Evolutionary conservation across 2,113 vertebrate genomes (phyloP).

Genomic region (Paradisaea rubra): DNA sequence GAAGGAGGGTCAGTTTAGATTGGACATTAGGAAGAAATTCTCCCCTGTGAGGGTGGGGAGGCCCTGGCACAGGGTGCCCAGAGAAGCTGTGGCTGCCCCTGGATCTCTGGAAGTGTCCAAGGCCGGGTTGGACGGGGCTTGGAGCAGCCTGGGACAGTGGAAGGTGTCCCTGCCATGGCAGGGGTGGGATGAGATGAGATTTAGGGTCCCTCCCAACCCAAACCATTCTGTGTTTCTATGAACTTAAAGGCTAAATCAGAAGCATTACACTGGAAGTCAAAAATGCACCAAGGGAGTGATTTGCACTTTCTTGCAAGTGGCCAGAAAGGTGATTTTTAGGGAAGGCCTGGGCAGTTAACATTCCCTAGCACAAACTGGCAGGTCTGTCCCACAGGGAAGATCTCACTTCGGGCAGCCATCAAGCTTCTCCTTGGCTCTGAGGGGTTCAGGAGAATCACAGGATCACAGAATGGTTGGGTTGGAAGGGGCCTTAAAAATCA

Average conservation of each 20-base stretch:
- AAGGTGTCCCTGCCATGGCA: not conserved
- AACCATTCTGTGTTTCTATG: not conserved
- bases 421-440: not conserved
- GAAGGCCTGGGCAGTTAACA: not conserved
- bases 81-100: not conserved
- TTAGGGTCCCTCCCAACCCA: not conserved
- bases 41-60: rapidly evolving
- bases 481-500: not conserved
- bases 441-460: not conserved
- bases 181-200: rapidly evolving
- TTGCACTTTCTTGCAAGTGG: not conserved
- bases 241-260: not conserved
- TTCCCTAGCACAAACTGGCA: not conserved
- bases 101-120: not conserved
- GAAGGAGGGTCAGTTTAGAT: not conserved
- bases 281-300: not conserved
- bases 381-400: rapidly evolving
- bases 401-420: not conserved
- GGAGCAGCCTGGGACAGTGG: not conserved
- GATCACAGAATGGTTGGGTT: not conserved
- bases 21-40: rapidly evolving
- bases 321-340: not conserved
- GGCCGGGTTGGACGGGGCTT: rapidly evolving
- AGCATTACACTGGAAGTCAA: not conserved
- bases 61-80: not conserved